Percentiles rank a stretch among this genome's conserved stretches.
Conservation (phyloP, 1,140 invertebrate species). For the Zaprionus vittiger region DNA sequence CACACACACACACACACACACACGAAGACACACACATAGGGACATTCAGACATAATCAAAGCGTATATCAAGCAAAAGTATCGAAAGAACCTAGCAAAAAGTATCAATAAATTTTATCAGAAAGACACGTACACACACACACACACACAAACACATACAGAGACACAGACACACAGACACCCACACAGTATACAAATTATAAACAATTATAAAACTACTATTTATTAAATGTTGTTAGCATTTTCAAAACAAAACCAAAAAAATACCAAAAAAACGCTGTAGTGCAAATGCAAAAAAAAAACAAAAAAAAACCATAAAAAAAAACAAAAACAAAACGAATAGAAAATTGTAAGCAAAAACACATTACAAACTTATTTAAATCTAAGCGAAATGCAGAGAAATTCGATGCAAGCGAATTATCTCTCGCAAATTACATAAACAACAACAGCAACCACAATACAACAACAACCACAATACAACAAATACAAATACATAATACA, state of each 20-base stretch:
- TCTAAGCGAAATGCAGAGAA: constrained; percentile 65
- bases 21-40: constrained; percentile 45
- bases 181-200: constrained; percentile 69
- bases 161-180: constrained; percentile 19
- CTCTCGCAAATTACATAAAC: constrained; percentile 46
- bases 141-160: constrained; percentile 27
- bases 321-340: constrained; percentile 38
- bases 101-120: constrained; percentile 69
- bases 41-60: constrained; percentile 57
- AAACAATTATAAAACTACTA: constrained; percentile 75
- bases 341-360: constrained; percentile 68
- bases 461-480: constrained; percentile 56
- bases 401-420: constrained; percentile 46
- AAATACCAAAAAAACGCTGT: constrained; percentile 69
- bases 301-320: constrained; percentile 49
- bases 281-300: constrained; percentile 70
- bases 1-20: constrained; percentile 40
- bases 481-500: constrained; percentile 71
- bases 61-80: constrained; percentile 63
- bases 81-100: constrained; percentile 49
- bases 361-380: constrained; percentile 77
- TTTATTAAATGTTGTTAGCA: constrained; percentile 83
- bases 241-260: constrained; percentile 57
- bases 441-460: constrained; percentile 53
- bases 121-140: constrained; percentile 35